A percentile compares a stretch with the other conserved stretches of the same genome.
Conservation (phyloP, 2,113 vertebrate genomes). For the Burhinus oedicnemus region DNA sequence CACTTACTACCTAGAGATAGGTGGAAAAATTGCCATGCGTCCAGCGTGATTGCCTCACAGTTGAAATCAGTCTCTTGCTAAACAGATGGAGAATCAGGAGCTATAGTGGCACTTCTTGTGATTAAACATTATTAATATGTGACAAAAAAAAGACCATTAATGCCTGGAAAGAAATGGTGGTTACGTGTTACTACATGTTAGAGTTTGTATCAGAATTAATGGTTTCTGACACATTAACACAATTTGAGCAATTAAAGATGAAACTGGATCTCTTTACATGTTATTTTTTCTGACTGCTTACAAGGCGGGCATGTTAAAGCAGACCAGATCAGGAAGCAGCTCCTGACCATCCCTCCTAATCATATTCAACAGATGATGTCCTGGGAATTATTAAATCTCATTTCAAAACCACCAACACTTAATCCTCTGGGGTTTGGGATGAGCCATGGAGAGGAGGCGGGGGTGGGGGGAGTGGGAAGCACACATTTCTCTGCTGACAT, state of each 20-base stretch:
- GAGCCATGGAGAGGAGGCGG: not conserved
- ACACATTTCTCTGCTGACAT: not conserved
- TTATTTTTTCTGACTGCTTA: not conserved
- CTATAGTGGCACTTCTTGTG: not conserved
- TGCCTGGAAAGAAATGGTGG: not conserved
- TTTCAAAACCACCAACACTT: not conserved
- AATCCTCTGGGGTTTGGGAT: not conserved
- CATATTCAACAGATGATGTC: not conserved
- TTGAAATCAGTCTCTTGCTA: not conserved
- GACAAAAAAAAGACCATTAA: not conserved
- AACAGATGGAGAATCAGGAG: not conserved
- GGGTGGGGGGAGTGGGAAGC: not conserved
- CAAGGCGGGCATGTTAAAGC: not conserved
- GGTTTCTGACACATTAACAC: not conserved
- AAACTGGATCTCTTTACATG: not conserved
- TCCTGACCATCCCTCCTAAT: not conserved
- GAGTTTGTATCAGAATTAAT: constrained; percentile 13
- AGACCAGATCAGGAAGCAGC: not conserved
- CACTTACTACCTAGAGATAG: not conserved
- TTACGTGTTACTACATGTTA: not conserved
- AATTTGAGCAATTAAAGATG: not conserved
- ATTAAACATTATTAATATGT: not conserved
- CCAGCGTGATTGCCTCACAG: not conserved
- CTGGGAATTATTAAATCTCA: not conserved
- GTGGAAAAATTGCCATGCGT: not conserved